Evolutionary conservation across 2,888 invertebrate species (phyloP).

Genomic region (Leptarthrus brevirostris): DNA sequence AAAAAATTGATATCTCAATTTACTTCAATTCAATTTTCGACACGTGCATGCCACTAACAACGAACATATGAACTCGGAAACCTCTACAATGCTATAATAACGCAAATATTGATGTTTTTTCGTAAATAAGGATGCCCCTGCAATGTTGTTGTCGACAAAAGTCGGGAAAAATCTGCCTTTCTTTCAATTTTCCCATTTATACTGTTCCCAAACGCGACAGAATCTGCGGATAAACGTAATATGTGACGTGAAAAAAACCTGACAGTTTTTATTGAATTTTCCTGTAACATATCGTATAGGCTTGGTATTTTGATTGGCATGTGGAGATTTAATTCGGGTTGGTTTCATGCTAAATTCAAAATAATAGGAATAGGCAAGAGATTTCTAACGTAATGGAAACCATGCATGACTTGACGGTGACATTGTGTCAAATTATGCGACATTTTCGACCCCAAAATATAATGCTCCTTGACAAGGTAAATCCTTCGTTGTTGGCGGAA

Average conservation of each 20-base stretch:
- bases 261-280: conserved; percentile 3
- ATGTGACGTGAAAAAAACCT: background rate
- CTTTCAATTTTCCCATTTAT: conserved; percentile 1
- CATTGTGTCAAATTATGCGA: background rate
- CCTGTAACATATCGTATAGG: background rate
- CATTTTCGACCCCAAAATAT: background rate
- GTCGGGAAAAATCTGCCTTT: too few species aligned
- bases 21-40: too few species aligned
- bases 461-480: background rate
- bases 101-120: too few species aligned
- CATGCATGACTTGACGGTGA: background rate
- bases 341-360: background rate
- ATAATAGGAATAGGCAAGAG: background rate
- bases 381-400: background rate
- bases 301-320: background rate
- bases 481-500: background rate
- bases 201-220: background rate
- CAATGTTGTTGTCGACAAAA: too few species aligned
- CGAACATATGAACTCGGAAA: too few species aligned
- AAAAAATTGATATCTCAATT: too few species aligned
- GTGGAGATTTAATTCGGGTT: background rate
- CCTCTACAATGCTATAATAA: too few species aligned
- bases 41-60: too few species aligned
- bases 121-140: too few species aligned
- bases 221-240: background rate